Evolutionary conservation across 2,113 vertebrate species (phyloP).

Genomic region (Syrmaticus mikado): DNA sequence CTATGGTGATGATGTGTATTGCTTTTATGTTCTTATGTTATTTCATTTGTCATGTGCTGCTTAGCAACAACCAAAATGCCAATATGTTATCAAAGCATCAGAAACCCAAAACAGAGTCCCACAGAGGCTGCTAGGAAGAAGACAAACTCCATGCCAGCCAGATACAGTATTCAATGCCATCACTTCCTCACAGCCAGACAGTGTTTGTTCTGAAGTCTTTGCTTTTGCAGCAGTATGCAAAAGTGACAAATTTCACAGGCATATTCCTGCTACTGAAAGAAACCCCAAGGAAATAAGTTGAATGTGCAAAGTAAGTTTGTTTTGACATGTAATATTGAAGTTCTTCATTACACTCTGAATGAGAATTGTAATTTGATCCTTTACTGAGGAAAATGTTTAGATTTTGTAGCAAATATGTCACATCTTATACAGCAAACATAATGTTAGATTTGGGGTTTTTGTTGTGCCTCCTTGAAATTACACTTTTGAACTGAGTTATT

Average conservation of each 20-base stretch:
- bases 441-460: conserved; percentile 4
- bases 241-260: background rate
- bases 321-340: conserved; percentile 21
- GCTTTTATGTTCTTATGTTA: background rate
- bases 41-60: background rate
- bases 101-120: background rate
- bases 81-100: background rate
- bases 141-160: background rate
- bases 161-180: rapidly evolving
- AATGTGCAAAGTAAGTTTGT: conserved; percentile 24
- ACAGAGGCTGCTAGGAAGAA: background rate
- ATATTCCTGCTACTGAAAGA: background rate
- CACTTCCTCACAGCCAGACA: background rate
- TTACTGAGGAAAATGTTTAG: conserved; percentile 32
- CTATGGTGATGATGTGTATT: background rate
- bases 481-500: conserved; percentile 53
- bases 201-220: background rate
- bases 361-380: conserved; percentile 24
- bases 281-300: background rate
- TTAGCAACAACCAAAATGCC: background rate
- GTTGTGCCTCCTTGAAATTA: conserved; percentile 35
- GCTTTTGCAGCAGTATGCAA: background rate
- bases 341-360: background rate
- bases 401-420: conserved; percentile 20
- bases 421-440: background rate